phyloP scores from a whole-genome alignment of 2,888 invertebrate species.

The Tetranychus truncatus region DNA sequence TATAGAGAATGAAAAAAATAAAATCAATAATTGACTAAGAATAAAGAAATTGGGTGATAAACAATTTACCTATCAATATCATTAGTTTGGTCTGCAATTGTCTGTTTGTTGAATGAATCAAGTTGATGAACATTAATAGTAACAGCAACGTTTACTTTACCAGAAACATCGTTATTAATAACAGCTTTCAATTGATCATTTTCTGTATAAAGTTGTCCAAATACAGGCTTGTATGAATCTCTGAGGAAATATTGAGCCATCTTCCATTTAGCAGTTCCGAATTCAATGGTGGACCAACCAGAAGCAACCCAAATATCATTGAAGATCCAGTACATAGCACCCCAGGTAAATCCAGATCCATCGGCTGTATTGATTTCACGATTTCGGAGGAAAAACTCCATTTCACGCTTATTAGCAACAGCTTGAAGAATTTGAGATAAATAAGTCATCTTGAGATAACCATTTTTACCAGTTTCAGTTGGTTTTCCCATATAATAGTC shows the following conservation, averaged over 20 bases:
- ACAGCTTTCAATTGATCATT: background rate
- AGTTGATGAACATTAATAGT: background rate
- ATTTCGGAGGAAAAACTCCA: conserved; percentile 57
- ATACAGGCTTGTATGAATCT: conserved; percentile 43
- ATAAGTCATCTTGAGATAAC: conserved; percentile 50
- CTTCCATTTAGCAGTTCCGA: conserved; percentile 53
- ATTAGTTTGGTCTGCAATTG: background rate
- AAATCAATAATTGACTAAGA: too few relatives aligned
- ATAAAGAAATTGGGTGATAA: background rate
- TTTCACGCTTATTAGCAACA: conserved; percentile 62
- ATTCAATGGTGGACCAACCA: conserved; percentile 75
- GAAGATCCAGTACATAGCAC: conserved; percentile 91
- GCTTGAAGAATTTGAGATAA: conserved; percentile 72
- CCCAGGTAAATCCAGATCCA: conserved; percentile 67
- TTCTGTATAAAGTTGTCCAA: background rate
- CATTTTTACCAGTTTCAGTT: background rate
- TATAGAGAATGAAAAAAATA: too few relatives aligned
- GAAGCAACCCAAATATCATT: conserved; percentile 94
- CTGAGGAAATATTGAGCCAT: conserved; percentile 72
- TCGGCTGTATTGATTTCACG: conserved; percentile 28
- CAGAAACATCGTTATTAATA: background rate
- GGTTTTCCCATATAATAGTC: conserved; percentile 45
- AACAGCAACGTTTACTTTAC: background rate
- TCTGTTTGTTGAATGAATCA: background rate
- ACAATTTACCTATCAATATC: background rate